A percentile compares a stretch with the other conserved stretches of the same genome.
phyloP scores from a whole-genome alignment of 2,888 invertebrate species.

The Microdon myrmicae region DNA sequence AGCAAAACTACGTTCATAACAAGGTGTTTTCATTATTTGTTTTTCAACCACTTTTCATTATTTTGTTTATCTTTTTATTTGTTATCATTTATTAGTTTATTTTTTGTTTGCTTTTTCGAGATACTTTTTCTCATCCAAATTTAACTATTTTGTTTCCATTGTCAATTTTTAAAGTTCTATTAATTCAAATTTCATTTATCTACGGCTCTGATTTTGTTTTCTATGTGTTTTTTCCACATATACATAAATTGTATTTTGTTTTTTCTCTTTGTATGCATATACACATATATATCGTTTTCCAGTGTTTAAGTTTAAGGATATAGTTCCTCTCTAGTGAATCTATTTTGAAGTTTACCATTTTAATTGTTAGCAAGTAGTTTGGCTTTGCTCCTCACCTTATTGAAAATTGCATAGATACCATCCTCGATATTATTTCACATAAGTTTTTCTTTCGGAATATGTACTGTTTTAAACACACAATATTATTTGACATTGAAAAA shows the following conservation, averaged over 20 bases:
- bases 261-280: conserved; percentile 32
- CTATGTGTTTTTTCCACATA: conserved; percentile 40
- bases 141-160: conserved; percentile 19
- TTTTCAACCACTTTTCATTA: too few species aligned
- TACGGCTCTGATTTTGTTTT: conserved; percentile 42
- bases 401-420: too few species aligned
- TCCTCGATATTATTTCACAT: too few species aligned
- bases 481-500: too few species aligned
- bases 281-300: conserved; percentile 28
- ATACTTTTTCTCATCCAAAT: conserved; percentile 28
- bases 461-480: too few species aligned
- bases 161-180: conserved; percentile 33
- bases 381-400: too few species aligned
- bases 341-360: conserved; percentile 40
- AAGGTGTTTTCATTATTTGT: conserved; percentile 62
- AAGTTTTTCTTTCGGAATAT: too few species aligned
- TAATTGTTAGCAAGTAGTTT: conserved; percentile 27
- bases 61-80: conserved; percentile 53
- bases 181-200: conserved; percentile 46
- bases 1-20: conserved; percentile 67
- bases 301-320: conserved; percentile 42
- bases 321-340: conserved; percentile 42
- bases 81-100: conserved; percentile 55
- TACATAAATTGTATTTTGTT: conserved; percentile 44
- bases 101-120: conserved; percentile 40